Evolutionary conservation across 1,140 invertebrate species (phyloP).

Genomic region (Anoplophora glabripennis): DNA sequence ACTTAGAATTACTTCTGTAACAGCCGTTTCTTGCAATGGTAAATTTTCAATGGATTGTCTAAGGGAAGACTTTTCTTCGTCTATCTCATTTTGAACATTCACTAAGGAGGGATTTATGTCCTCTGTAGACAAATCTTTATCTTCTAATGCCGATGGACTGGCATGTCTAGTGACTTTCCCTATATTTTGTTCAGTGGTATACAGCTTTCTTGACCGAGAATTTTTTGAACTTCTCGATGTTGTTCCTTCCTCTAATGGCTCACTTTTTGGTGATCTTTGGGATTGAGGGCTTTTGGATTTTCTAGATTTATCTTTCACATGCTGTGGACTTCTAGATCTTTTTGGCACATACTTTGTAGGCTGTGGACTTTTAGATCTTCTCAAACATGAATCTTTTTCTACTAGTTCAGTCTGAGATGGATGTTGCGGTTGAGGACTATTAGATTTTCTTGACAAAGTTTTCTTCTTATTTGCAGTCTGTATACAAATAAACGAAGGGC

Average conservation of each 20-base stretch:
- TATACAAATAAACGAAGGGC: neutral
- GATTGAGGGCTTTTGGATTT: neutral
- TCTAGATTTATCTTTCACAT: neutral
- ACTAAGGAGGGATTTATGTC: too few species aligned
- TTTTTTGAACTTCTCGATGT: too few species aligned
- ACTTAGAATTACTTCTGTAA: too few species aligned
- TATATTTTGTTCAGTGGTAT: neutral
- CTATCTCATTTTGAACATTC: too few species aligned
- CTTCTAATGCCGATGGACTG: neutral
- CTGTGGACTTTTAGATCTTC: constrained; percentile 21
- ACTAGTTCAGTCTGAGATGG: too few species aligned
- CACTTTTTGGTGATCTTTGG: neutral
- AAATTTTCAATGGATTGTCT: neutral
- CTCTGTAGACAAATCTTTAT: too few species aligned
- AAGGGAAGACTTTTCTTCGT: neutral
- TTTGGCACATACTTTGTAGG: too few species aligned
- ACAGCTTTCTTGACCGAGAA: too few species aligned
- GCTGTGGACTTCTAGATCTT: neutral
- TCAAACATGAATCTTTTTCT: too few species aligned
- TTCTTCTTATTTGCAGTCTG: constrained; percentile 6
- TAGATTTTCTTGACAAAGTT: constrained; percentile 9
- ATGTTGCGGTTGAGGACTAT: constrained; percentile 6
- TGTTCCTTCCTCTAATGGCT: too few species aligned
- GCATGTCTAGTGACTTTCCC: neutral
- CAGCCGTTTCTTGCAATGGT: too few species aligned